phyloP scores from a whole-genome alignment of 2,888 invertebrate species.

The Tryphoninae sp. region DNA sequence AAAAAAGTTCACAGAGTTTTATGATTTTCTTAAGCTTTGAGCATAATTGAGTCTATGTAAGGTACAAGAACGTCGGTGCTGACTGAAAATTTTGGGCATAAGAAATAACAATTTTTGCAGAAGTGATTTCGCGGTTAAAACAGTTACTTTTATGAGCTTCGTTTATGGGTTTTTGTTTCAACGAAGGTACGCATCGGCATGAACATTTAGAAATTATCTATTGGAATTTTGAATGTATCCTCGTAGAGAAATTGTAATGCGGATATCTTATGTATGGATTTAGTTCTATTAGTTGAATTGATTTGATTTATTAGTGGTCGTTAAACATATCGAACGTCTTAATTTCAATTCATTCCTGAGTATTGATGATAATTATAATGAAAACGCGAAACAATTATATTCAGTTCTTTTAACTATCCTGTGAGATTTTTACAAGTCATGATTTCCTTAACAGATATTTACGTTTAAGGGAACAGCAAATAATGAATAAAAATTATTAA shows the following conservation, averaged over 20 bases:
- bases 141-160: slow-evolving; percentile 12
- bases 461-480: background rate
- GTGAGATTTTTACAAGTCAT: background rate
- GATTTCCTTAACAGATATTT: background rate
- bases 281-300: background rate
- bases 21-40: background rate
- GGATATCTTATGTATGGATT: slow-evolving; percentile 3
- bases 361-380: too few species aligned
- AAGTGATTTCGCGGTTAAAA: slow-evolving; percentile 21
- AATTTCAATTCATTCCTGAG: too few species aligned
- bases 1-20: background rate
- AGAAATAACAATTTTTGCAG: background rate
- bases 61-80: slow-evolving; percentile 77
- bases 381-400: background rate
- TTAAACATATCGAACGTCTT: too few species aligned
- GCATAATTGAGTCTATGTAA: slow-evolving; percentile 75
- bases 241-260: slow-evolving; percentile 20
- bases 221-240: slow-evolving; percentile 30
- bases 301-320: too few species aligned
- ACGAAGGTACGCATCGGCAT: slow-evolving; percentile 50
- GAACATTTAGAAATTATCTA: slow-evolving; percentile 22
- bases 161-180: background rate
- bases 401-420: background rate
- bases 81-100: background rate
- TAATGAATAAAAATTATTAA: background rate